Evolutionary conservation across 2,888 invertebrate species (phyloP), one percentile per base, ranked within the genome.

Genomic region (Colostygia pectinataria): DNA sequence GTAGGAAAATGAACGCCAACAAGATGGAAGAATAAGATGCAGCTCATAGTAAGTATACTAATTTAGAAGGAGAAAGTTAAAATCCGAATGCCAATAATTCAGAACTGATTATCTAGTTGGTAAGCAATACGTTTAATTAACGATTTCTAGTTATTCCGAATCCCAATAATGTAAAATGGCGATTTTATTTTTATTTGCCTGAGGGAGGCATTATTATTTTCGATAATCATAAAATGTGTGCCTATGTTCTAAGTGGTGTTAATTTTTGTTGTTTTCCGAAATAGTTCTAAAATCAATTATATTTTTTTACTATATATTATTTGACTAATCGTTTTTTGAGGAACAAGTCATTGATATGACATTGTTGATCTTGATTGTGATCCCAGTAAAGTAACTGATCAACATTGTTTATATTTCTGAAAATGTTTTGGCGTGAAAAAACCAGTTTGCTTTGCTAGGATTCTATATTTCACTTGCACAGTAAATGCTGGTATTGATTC

Each of bases 41-140:
- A 59, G 47, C 55, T 66, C 61, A 61, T 67, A 67, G 61, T 66
- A 63, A 68, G 58, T 66, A 65, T 59, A 59, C 55, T 56, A 61
- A 55, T 14, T 49, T 47, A 9, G 57, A 61, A 59, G 66, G 59
- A 59, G 69, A 64, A 55, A 60, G 57, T 53, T 66, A 31, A 45
- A 46, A 42, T 61, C 57, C 59, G 61, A 58, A 63, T 64, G 60
- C 64, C 68, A 62, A 71, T 76, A 71, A 72, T 77, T 78, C 76
- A 77, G 83, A 80, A 86, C 83, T 87, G 85, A 85, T 74, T 80
- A 79, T 43, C 28, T 84, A 85, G 84, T 70, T 57, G 71, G 56
- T 85, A 86, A 83, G 80, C 67, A 69, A 61, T 80, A 77, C 77
- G 65, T 73, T 66, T 85, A 85, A 80, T 75, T 71, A 69, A 71